Evolutionary conservation across 1,140 invertebrate species (phyloP), one percentile per base, ranked within the genome.

Genomic region (Bathynomus jamesi): DNA sequence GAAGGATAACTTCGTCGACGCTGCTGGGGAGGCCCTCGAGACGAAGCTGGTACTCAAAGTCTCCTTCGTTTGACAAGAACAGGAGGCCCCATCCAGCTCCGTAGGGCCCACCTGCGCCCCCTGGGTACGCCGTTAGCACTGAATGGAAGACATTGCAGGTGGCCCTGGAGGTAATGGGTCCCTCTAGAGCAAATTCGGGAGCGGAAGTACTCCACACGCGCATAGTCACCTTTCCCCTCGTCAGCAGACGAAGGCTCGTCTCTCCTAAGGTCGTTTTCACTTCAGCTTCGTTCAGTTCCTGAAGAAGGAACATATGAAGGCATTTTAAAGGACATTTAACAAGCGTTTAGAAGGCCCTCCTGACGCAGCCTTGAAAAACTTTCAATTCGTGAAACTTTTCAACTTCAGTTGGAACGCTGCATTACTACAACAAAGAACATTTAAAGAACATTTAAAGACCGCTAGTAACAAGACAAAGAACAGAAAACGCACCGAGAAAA

Each of bases 71-170:
- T n/a, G 71, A 70, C 17, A 78, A 71, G 21, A 68, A 66, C 13
- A 78, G 30, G 5, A 76, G 69, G 8, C 72, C 76, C 76, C 73
- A 76, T 11, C 76, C 76, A 28, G 76, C 71, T 28, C 71, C 76
- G 30, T 73, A 65, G 10, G 64, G 69, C 67, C 70, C 28, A 25
- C 67, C 28, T 62, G 13, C 27, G 28, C 25, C 17, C 17, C 62
- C 68, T n/a, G 17, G 17, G 32, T 61, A 25, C 66, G 80, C 28
- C 8, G 76, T 74, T 8, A 82, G 70, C 24, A 80, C 74, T 29
- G 80, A 85, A 76, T 92, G 90, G 80, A 91, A 93, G 60, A 93
- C 85, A 80, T 94, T 91, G 79, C 92, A 94, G 7, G 88, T 88
- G 0, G 87, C 87, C 68, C 88, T 86, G 10, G 90, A 88, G 5